Conservation (phyloP, 2,113 vertebrate species). For the Indri indri region DNA sequence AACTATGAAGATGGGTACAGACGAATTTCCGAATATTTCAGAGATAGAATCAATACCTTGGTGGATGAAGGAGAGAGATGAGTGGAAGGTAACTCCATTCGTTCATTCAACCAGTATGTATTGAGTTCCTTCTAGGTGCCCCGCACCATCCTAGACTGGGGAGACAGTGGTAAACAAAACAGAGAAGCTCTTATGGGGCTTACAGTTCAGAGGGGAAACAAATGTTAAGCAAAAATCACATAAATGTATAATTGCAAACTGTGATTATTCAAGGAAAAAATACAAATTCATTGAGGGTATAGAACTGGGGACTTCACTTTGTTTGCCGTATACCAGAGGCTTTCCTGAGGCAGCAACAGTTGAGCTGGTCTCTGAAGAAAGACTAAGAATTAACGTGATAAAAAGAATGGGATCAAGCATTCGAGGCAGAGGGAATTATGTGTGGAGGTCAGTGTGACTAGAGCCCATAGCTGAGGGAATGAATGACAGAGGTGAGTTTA, state of each 20-base stretch:
- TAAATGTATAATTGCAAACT: background rate
- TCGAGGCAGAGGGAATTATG: background rate
- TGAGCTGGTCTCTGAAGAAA: background rate
- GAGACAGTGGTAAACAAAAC: background rate
- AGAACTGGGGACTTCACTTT: background rate
- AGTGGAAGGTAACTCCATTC: background rate
- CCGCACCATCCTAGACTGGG: background rate
- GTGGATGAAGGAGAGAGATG: background rate
- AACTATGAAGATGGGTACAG: background rate
- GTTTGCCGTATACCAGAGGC: background rate
- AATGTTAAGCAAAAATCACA: background rate
- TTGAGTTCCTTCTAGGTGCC: background rate
- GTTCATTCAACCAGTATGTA: background rate
- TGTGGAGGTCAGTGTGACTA: background rate
- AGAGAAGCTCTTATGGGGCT: background rate
- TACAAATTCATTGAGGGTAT: background rate
- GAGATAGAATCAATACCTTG: background rate
- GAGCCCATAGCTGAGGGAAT: background rate
- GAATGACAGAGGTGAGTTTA: background rate
- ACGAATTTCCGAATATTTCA: background rate
- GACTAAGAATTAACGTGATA: background rate
- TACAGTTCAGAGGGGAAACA: background rate
- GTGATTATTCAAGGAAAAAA: background rate
- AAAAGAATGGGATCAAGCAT: background rate
- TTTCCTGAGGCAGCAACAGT: background rate